phyloP scores from a whole-genome alignment of 2,113 vertebrate species.

The Diadophis punctatus region DNA sequence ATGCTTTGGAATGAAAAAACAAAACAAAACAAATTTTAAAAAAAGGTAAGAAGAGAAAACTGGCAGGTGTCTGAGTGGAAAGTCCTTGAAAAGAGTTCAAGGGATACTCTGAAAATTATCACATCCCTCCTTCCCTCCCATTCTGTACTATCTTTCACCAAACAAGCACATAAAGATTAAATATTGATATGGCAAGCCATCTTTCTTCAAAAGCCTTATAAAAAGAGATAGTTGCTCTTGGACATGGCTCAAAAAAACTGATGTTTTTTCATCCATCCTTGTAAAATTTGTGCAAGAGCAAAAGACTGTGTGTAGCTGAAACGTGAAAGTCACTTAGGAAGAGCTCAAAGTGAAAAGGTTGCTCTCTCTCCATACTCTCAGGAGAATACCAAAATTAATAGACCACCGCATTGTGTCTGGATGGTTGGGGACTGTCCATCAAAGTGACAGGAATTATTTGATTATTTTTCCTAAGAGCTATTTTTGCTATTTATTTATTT shows the following conservation, averaged over 20 bases:
- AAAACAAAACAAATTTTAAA: neutral
- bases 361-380: neutral
- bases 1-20: constrained; percentile 3
- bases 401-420: neutral
- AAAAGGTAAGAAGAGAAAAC: neutral
- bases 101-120: constrained; percentile 4
- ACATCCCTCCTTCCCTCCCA: neutral
- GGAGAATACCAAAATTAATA: neutral
- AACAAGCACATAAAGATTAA: neutral
- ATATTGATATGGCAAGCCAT: neutral
- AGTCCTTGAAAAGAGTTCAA: constrained; percentile 9
- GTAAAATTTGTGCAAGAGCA: neutral
- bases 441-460: neutral
- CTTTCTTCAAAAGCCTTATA: neutral
- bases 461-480: neutral
- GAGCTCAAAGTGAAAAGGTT: neutral
- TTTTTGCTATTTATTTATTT: too few relatives aligned
- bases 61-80: constrained; percentile 2
- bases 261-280: neutral
- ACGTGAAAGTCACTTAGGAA: neutral
- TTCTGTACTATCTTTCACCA: neutral
- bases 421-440: neutral
- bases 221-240: neutral
- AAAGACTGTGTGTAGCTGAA: neutral
- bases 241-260: neutral